These are phyloP conservation scores for Eueremaeus valkanovi DNA, from an alignment of 2,888 invertebrate species.

Conservation along the genomic window DNA sequence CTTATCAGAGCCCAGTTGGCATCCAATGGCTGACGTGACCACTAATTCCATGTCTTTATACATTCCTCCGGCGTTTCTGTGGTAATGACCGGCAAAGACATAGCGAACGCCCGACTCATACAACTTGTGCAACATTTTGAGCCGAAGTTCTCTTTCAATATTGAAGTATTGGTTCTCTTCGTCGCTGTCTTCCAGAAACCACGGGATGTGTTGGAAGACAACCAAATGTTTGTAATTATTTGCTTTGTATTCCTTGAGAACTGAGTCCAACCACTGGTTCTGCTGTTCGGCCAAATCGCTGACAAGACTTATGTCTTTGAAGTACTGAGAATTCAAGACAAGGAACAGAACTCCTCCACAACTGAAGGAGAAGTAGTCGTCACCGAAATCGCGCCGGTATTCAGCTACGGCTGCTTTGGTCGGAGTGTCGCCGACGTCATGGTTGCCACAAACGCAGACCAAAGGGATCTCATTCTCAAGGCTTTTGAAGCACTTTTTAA, in stretches of 20 bases:
- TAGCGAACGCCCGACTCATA: constrained; percentile 53
- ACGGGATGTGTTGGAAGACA: constrained; percentile 57
- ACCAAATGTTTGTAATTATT: constrained; percentile 51
- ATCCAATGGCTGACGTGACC: constrained; percentile 56
- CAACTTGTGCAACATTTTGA: constrained; percentile 53
- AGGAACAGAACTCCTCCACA: constrained; percentile 56
- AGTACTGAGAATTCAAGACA: constrained; percentile 56
- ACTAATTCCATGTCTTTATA: constrained; percentile 54
- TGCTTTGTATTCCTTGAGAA: constrained; percentile 48
- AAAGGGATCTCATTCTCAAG: constrained; percentile 54
- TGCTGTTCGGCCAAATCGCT: constrained; percentile 52
- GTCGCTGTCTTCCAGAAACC: constrained; percentile 52
- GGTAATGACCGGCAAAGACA: constrained; percentile 57
- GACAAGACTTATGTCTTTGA: constrained; percentile 49
- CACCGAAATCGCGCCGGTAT: constrained; percentile 49
- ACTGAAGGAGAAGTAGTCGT: constrained; percentile 57
- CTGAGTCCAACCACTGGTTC: constrained; percentile 53
- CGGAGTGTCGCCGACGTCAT: constrained; percentile 57
- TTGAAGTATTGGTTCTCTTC: constrained; percentile 53
- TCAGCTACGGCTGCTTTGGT: constrained; percentile 51
- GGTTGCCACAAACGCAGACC: constrained; percentile 58
- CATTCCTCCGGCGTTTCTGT: constrained; percentile 55
- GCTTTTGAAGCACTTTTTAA: constrained; percentile 52
- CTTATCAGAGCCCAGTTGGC: constrained; percentile 44
- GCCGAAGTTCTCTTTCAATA: constrained; percentile 50